Percentiles rank a stretch among this genome's conserved stretches.
Evolutionary conservation across 2,797 vertebrate species (phyloP).

Genomic region (Masticophis lateralis): DNA sequence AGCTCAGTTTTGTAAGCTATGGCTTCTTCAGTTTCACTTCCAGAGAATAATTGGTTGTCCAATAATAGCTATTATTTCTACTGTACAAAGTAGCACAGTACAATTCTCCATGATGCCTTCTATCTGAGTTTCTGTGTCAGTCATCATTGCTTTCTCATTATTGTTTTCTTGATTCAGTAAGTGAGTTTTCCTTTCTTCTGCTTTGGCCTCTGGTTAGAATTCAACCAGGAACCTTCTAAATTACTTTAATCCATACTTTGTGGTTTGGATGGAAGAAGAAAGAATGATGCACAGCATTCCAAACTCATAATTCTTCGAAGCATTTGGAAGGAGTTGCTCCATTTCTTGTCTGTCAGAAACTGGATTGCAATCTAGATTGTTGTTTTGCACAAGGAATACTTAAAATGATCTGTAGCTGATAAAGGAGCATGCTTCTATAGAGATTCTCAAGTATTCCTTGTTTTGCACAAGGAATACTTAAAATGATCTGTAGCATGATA

Average conservation of each 20-base stretch:
- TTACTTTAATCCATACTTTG: neutral
- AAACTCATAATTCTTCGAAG: neutral
- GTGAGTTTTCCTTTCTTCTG: neutral
- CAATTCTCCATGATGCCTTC: neutral
- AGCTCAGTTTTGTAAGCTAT: neutral
- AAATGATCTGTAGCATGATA: neutral
- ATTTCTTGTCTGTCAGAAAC: neutral
- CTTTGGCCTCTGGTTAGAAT: neutral
- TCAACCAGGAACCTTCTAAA: neutral
- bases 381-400: fast-evolving
- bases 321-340: neutral
- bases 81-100: neutral
- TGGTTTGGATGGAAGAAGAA: neutral
- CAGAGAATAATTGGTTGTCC: neutral
- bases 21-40: neutral
- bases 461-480: neutral
- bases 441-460: no score
- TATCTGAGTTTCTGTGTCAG: neutral
- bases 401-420: neutral
- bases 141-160: neutral
- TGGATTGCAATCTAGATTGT: neutral
- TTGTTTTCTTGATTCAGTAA: neutral
- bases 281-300: neutral
- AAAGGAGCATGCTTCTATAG: neutral
- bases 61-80: neutral